A percentile compares a stretch with the other conserved stretches of the same genome.
These are phyloP conservation scores for Drepanosiphum platanoidis DNA, from an alignment of 2,888 invertebrate species.

Conservation along the genomic window DNA sequence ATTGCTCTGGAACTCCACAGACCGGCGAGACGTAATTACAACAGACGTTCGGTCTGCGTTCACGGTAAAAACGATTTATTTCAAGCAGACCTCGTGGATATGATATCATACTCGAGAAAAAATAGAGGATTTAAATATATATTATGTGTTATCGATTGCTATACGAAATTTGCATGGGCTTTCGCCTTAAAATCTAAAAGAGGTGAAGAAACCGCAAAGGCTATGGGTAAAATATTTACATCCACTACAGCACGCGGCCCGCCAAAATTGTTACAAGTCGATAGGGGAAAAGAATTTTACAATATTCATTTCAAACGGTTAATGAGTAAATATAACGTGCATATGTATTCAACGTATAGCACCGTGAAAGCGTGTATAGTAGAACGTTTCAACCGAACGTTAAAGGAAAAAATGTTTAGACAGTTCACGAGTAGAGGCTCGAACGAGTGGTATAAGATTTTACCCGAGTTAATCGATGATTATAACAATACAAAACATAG, in stretches of 20 bases:
- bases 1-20: neutral
- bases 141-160: slow-evolving; percentile 67
- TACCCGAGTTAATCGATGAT: slow-evolving; percentile 63
- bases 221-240: too few species aligned
- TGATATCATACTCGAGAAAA: slow-evolving; percentile 65
- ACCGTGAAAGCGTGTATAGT: neutral
- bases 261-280: neutral
- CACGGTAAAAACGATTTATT: too few species aligned
- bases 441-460: slow-evolving; percentile 64
- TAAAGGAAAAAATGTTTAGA: slow-evolving; percentile 63
- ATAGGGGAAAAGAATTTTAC: neutral
- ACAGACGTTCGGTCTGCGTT: too few species aligned
- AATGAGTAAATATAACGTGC: neutral
- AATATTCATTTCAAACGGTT: neutral
- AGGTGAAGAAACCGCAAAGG: too few species aligned
- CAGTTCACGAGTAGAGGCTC: slow-evolving; percentile 57
- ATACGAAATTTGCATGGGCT: slow-evolving; percentile 59
- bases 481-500: slow-evolving; percentile 30
- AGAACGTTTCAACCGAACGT: too few species aligned
- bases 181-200: too few species aligned
- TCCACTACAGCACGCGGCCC: too few species aligned
- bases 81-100: slow-evolving; percentile 64
- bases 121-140: slow-evolving; percentile 66
- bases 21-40: too few species aligned
- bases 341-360: neutral